Evolutionary conservation across 2,113 vertebrate genomes (phyloP), one percentile per base, ranked within the genome.

Genomic region (Aspiorhynchus laticeps): DNA sequence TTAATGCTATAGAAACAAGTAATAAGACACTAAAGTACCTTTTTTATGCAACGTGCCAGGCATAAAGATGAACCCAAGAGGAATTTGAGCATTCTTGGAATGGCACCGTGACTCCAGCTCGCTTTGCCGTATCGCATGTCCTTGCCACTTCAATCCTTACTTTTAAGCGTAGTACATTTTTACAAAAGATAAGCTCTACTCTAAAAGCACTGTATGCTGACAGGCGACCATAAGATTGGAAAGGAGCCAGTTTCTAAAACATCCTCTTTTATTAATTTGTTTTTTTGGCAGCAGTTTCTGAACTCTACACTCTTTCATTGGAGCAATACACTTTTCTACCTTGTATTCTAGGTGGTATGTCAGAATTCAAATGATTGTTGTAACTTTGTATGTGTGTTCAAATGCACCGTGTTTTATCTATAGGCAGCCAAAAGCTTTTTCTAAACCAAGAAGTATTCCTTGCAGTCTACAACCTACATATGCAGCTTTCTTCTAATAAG

Each of bases 11-110:
- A 26, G n/a, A 76, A 76, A 15, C n/a, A 17, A 76, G 14, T 17
- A 24, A 41, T 41, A 74, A 74, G 71, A n/a, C 14, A 17, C n/a
- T 28, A 6, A n/a, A 26, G 73, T 43, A 12, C n/a, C 14, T 76
- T 28, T 28, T 76, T 76, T 41, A 76, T 48, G 41, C n/a, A 46
- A 46, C 3, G 7, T 48, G 74, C n/a, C 8, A 21, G 59, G 24
- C 24, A 61, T 53, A 61, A 43, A 41, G n/a, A 65, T 15, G 79
- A 81, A 81, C 79, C 79, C 36, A 46, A 28, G n/a, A 82, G 80
- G 8, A 67, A 82, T 82, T 65, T 65, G 38, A 65, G 80, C 8
- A 7, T 41, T 82, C 5, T 81, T 67, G 59, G 80, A 82, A 82
- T 0, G n/a, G 61, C 80, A 67, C 59, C 0, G 3, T 67, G 80